These are phyloP conservation scores for Conops quadrifasciatus DNA, from an alignment of 2,888 invertebrate genomes.

Conservation along the genomic window DNA sequence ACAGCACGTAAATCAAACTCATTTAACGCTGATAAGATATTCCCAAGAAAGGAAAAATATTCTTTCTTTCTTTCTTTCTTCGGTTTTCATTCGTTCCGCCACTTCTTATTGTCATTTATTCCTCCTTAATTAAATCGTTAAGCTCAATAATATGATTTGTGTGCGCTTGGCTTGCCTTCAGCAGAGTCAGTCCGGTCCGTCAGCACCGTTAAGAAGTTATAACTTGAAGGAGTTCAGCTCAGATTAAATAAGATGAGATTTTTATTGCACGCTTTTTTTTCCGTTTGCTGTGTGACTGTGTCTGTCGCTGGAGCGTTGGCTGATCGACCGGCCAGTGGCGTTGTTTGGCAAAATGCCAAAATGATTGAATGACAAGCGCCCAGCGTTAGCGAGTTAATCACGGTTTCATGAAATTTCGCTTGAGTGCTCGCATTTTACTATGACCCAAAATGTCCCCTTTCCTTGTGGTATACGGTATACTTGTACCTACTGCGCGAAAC, in stretches of 20 bases:
- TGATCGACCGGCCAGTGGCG: too few relatives aligned
- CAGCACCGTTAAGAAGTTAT: background rate
- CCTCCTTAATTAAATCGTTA: background rate
- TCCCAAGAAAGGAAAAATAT: background rate
- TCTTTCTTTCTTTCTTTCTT: background rate
- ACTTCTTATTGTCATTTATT: background rate
- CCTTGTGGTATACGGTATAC: too few relatives aligned
- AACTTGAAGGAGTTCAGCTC: too few relatives aligned
- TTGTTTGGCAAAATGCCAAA: too few relatives aligned
- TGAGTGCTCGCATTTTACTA: too few relatives aligned
- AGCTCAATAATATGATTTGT: slow-evolving; percentile 1
- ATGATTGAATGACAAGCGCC: too few relatives aligned
- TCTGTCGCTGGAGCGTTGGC: too few relatives aligned
- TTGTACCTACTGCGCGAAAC: too few relatives aligned
- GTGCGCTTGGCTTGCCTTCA: background rate
- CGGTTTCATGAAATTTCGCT: too few relatives aligned
- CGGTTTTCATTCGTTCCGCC: background rate
- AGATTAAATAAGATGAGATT: too few relatives aligned
- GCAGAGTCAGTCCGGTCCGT: background rate
- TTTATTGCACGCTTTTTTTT: background rate
- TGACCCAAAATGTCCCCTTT: too few relatives aligned
- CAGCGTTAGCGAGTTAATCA: too few relatives aligned
- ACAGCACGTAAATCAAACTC: slow-evolving; percentile 25
- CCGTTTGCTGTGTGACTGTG: background rate
- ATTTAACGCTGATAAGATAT: slow-evolving; percentile 28